Conservation (phyloP, 2,113 vertebrate species). For the Athene cunicularia region DNA sequence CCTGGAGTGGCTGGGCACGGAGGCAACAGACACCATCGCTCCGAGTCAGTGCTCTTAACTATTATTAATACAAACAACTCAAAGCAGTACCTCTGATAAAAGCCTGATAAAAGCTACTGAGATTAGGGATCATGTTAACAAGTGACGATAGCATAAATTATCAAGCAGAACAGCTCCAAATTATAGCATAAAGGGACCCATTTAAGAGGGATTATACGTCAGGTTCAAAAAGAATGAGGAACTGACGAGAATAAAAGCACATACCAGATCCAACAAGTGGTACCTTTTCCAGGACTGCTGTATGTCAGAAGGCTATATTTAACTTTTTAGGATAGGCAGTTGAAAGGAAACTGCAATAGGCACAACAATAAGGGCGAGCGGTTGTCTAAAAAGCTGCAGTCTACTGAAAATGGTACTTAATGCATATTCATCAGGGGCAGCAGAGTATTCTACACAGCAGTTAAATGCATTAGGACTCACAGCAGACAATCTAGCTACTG, state of each 20-base stretch:
- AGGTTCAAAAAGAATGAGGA: not conserved
- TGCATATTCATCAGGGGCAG: not conserved
- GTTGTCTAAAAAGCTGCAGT: not conserved
- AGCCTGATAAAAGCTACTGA: conserved; percentile 26
- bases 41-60: not conserved
- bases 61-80: conserved; percentile 43
- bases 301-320: not conserved
- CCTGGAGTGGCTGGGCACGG: not conserved
- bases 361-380: not conserved
- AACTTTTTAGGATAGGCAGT: not conserved
- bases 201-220: not conserved
- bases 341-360: not conserved
- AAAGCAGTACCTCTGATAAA: conserved; percentile 17
- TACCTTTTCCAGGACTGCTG: not conserved
- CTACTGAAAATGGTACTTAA: not conserved
- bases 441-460: not conserved
- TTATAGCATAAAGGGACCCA: not conserved
- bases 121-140: conserved; percentile 22
- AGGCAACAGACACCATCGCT: not conserved
- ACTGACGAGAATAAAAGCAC: not conserved
- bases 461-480: not conserved
- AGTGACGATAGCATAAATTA: conserved; percentile 15
- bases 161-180: conserved; percentile 1
- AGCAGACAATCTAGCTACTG: not conserved
- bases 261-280: not conserved